Evolutionary conservation across 2,797 vertebrate species (phyloP).

Genomic region (Emydoidea blandingii): DNA sequence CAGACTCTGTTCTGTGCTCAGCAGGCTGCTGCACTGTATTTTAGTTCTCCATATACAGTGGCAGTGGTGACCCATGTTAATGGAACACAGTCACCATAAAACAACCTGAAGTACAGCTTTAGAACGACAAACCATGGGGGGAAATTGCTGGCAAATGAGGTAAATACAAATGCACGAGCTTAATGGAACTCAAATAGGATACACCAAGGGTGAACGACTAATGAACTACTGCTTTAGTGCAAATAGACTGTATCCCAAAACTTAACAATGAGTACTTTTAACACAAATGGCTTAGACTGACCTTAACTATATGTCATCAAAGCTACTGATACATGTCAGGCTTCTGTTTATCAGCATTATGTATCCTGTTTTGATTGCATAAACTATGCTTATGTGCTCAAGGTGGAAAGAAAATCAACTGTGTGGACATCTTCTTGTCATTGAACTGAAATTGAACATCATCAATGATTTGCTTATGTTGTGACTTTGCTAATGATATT

Average conservation of each 20-base stretch:
- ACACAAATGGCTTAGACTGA: background rate
- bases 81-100: background rate
- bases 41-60: background rate
- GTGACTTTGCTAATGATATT: background rate
- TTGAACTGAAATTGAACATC: background rate
- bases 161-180: background rate
- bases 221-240: background rate
- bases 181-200: background rate
- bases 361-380: background rate
- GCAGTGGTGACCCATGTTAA: background rate
- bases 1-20: too few species aligned
- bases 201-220: background rate
- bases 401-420: background rate
- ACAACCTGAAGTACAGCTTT: background rate
- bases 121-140: background rate
- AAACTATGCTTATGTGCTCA: background rate
- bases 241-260: background rate
- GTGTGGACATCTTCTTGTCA: background rate
- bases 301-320: background rate
- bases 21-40: too few species aligned
- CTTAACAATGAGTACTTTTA: background rate
- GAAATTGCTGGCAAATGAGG: background rate
- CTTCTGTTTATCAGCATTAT: background rate
- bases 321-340: background rate
- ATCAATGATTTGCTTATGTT: background rate